phyloP scores from a whole-genome alignment of 2,888 invertebrate genomes.

The Polydrusus tereticollis region DNA sequence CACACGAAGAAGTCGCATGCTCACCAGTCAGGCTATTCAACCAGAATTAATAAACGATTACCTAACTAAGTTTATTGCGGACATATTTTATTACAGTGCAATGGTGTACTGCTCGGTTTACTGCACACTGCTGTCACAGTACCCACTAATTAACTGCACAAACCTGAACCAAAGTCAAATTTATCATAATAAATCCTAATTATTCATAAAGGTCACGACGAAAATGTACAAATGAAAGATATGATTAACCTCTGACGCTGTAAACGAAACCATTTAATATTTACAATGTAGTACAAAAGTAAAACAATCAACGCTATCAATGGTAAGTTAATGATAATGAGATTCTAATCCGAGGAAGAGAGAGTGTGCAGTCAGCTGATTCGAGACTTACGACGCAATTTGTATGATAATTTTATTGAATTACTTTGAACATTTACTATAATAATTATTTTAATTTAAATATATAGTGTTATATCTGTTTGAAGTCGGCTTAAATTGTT shows the following conservation, averaged over 20 bases:
- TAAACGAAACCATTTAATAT: not conserved
- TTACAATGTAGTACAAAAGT: not conserved
- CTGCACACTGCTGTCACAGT: too few species aligned
- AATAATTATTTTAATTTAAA: not conserved
- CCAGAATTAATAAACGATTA: not conserved
- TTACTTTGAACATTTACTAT: not conserved
- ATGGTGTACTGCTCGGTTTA: too few species aligned
- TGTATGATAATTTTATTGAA: slow-evolving; percentile 2
- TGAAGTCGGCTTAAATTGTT: not conserved
- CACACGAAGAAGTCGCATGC: not conserved
- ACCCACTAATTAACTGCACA: too few species aligned
- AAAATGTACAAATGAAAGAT: too few species aligned
- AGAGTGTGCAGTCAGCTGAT: slow-evolving; percentile 1
- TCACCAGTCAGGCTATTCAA: not conserved
- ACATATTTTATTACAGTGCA: too few species aligned
- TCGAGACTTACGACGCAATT: slow-evolving; percentile 1
- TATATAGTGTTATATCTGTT: not conserved
- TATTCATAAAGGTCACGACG: too few species aligned
- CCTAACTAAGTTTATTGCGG: not conserved
- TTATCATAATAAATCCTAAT: too few species aligned
- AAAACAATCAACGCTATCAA: not conserved
- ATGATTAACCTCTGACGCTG: too few species aligned
- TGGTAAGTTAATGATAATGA: slow-evolving; percentile 3
- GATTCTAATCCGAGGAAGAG: not conserved
- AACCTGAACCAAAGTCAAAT: too few species aligned